A percentile compares a stretch with the other conserved stretches of the same genome.
phyloP scores from a whole-genome alignment of 2,888 invertebrate genomes.

The Drosophila ustulata region DNA sequence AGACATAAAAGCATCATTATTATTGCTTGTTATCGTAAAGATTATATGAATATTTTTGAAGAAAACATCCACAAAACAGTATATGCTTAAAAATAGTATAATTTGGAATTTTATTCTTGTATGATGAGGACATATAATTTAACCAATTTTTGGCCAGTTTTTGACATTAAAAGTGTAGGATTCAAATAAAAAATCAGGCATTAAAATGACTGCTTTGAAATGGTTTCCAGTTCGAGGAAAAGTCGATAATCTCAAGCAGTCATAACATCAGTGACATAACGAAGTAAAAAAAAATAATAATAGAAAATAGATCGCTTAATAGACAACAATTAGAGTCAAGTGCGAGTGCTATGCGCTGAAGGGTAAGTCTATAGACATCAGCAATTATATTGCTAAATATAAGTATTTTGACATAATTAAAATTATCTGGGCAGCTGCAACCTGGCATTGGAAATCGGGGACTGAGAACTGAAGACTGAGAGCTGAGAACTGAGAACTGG shows the following conservation, averaged over 20 bases:
- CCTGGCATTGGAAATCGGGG: not conserved
- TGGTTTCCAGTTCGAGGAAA: not conserved
- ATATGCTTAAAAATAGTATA: too few species aligned
- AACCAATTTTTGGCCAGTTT: too few species aligned
- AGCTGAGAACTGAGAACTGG: too few species aligned
- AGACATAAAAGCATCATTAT: too few species aligned
- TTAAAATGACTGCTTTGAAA: not conserved
- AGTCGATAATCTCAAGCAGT: not conserved
- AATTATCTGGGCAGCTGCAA: slow-evolving; percentile 22
- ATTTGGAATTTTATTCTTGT: too few species aligned
- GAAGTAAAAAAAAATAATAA: not conserved
- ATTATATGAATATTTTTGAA: too few species aligned
- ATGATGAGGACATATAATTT: too few species aligned
- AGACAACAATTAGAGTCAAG: slow-evolving; percentile 17
- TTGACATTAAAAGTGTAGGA: too few species aligned
- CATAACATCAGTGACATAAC: not conserved
- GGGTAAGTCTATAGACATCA: not conserved
- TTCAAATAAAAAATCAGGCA: not conserved
- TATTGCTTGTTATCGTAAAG: too few species aligned
- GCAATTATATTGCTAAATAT: slow-evolving; percentile 4
- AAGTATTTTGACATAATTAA: slow-evolving; percentile 46
- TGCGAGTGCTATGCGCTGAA: not conserved
- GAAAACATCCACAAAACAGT: too few species aligned
- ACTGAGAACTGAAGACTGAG: not conserved
- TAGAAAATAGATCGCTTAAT: slow-evolving; percentile 1